These are phyloP conservation scores for Cryptocephalus moraei DNA, from an alignment of 2,888 invertebrate species.

Conservation along the genomic window DNA sequence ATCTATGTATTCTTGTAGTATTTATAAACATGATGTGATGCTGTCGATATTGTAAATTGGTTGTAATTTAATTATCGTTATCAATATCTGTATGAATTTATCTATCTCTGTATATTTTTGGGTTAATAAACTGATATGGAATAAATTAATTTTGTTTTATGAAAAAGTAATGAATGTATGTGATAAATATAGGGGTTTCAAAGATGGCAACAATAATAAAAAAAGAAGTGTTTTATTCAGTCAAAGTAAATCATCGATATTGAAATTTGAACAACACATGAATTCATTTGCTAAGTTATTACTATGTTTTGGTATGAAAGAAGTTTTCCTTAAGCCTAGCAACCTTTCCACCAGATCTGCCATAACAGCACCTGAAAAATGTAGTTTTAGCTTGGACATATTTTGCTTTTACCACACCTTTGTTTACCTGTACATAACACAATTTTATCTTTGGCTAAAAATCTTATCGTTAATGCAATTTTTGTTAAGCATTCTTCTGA, in stretches of 20 bases:
- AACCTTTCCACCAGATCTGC: constrained; percentile 53
- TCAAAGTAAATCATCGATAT: constrained; percentile 44
- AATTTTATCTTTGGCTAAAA: constrained; percentile 60
- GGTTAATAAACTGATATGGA: too few species aligned
- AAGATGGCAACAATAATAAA: too few species aligned
- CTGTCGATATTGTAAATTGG: too few species aligned
- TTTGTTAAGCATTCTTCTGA: constrained; percentile 86
- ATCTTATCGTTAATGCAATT: constrained; percentile 65
- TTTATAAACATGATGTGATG: too few species aligned
- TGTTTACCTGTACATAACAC: constrained; percentile 75
- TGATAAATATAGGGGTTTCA: too few species aligned
- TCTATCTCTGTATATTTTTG: too few species aligned
- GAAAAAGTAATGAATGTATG: too few species aligned
- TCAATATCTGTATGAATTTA: too few species aligned
- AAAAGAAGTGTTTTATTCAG: neutral
- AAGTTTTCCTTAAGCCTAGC: constrained; percentile 53
- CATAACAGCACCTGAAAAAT: constrained; percentile 61
- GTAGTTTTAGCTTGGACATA: neutral
- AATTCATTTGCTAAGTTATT: constrained; percentile 92
- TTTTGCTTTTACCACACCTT: neutral
- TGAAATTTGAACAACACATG: constrained; percentile 81
- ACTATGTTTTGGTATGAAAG: constrained; percentile 71
- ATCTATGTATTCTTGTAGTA: too few species aligned
- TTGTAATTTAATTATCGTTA: too few species aligned
- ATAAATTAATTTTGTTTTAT: too few species aligned